Percentiles rank a stretch among this genome's conserved stretches.
Evolutionary conservation across 2,888 invertebrate genomes (phyloP).

Genomic region (Eupsilia transversa): DNA sequence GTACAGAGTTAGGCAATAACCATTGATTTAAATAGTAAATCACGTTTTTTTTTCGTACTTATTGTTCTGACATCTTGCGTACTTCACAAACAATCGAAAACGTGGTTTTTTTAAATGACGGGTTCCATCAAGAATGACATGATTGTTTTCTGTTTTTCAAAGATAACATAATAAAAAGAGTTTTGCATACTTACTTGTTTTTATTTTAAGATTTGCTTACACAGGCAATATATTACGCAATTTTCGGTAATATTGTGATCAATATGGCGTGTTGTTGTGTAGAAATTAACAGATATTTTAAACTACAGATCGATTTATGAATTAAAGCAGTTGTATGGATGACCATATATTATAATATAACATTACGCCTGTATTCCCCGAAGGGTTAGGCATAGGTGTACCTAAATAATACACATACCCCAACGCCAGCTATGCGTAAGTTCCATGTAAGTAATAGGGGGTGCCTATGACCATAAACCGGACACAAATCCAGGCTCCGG

Average conservation of each 20-base stretch:
- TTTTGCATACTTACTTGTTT: background rate
- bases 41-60: background rate
- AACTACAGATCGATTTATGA: background rate
- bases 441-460: background rate
- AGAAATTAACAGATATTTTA: background rate
- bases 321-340: background rate
- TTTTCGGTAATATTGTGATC: background rate
- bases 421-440: background rate
- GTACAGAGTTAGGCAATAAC: background rate
- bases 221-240: background rate
- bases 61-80: background rate
- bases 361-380: no score
- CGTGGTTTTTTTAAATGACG: constrained; percentile 1
- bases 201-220: background rate
- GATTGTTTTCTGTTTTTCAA: constrained; percentile 7
- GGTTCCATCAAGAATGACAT: constrained; percentile 3
- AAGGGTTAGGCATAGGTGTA: no score
- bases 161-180: constrained; percentile 3
- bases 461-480: no score
- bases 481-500: background rate
- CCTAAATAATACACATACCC: no score
- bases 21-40: no score
- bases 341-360: background rate
- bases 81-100: background rate
- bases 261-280: background rate